Evolutionary conservation across 1,140 invertebrate genomes (phyloP), one percentile per base, ranked within the genome.

Genomic region (Drosophila tsacasi): DNA sequence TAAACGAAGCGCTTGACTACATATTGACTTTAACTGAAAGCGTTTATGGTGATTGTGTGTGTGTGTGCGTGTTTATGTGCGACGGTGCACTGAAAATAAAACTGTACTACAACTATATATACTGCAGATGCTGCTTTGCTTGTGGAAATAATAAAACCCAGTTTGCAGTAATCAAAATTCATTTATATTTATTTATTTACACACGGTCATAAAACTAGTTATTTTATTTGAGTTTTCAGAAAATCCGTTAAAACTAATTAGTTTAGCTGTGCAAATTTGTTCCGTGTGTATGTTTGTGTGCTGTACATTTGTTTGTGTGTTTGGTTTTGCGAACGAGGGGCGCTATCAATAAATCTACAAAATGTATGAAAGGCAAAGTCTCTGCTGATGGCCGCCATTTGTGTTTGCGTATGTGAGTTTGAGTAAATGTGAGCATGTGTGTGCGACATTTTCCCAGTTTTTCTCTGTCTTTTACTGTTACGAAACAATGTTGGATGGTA

Each of bases 1-100:
- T 78, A 86, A 87, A 76, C 83, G 79, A 83, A 87, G 83, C 79
- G 76, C 71, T 83, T 83, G 76, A 58, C 65, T 69, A 76, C 80
- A 87, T 87, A 87, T 87, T 87, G 83, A 87, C 71, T 79, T 83
- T 87, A 83, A 69, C 76, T 62, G 76, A 83, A 86, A 79, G 60
- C 83, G 63, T 73, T 86, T 87, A 76, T 68, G 60, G 62, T 77
- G 83, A 86, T 87, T 87, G 79, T 87, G 79, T 78, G 40, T 58
- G 15, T 44, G 49, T 58, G 50, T 61, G 40, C 59, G 39, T 44
- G 32, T 59, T 21, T 59, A 21, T 62, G 67, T 60, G 30, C 0
- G 46, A n/a, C 17, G 23, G 6, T 49, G 37, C 42, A 60, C 32
- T 57, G 49, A 55, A 23, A 19, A 55, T 37, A 57, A 57, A 37